Evolutionary conservation across 2,888 invertebrate species (phyloP), one percentile per base, ranked within the genome.

Genomic region (Lumbricus terrestris): DNA sequence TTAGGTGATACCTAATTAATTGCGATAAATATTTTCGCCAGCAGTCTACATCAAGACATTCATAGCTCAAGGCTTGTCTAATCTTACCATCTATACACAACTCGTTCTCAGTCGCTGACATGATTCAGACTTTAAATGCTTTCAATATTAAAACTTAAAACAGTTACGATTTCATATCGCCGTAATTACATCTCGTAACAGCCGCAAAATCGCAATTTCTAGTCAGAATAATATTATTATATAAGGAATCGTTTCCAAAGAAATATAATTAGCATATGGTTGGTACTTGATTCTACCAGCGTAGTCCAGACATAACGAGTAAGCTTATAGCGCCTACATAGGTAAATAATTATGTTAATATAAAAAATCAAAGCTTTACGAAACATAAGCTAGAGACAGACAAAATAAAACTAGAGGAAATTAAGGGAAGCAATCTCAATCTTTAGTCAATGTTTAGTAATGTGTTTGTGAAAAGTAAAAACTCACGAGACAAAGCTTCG

Each of bases 201-300:
- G 69, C 69, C 69, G 69, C 0, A 69, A 69, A 69, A 69, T n/a
- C 47, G 20, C 11, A n/a, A 69, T n/a, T 69, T 69, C 23, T n/a
- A 29, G 29, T n/a, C 8, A 69, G 69, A 69, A 69, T 29, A 29
- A 29, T 69, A 47, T 15, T n/a, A n/a, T n/a, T n/a, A n/a, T 47
- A 47, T 23, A 23, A 69, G 6, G 47, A 23, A 47, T 20, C 13
- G 29, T 1, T 69, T n/a, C 85, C 4, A 13, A 35, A 29, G n/a
- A 85, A 85, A 85, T 35, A 85, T 23, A 29, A 85, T 85, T 85
- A 85, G 85, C 85, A 85, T 85, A 85, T 85, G 34, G 85, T 85
- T 35, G 85, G 37, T 85, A 85, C 85, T 85, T 20, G 85, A 85
- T 34, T 85, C 85, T 35, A 85, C 11, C 85, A 33, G 37, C 85